Evolutionary conservation across 1,140 invertebrate genomes (phyloP).

Genomic region (Rhopalosiphum maidis): DNA sequence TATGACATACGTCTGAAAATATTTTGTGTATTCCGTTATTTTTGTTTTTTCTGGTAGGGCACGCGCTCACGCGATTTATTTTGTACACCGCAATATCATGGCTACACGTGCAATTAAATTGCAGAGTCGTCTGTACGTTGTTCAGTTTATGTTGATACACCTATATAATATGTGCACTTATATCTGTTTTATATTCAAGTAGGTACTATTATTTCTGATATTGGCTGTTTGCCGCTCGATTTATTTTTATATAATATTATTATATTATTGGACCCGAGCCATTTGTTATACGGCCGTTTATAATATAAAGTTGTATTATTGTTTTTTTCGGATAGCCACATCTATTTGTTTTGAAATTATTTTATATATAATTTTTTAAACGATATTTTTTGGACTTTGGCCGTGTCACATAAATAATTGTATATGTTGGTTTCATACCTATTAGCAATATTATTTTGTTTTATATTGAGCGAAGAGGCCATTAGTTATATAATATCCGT

Average conservation of each 20-base stretch:
- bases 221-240: not conserved
- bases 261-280: not conserved
- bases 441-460: not conserved
- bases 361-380: not conserved
- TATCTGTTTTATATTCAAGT: conserved; percentile 16
- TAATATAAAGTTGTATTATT: not conserved
- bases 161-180: not conserved
- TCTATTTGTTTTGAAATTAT: conserved; percentile 4
- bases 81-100: not conserved
- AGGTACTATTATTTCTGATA: not conserved
- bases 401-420: not conserved
- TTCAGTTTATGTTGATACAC: not conserved
- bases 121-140: not conserved
- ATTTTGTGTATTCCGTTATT: not conserved
- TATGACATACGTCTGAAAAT: no score
- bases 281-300: not conserved
- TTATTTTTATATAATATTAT: conserved; percentile 4
- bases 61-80: not conserved
- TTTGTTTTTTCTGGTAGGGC: not conserved
- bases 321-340: not conserved
- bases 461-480: not conserved
- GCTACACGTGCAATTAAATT: not conserved
- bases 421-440: not conserved
- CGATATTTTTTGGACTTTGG: not conserved
- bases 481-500: not conserved